Conservation (phyloP, 2,797 vertebrate species). For the Eremophila alpestris region DNA sequence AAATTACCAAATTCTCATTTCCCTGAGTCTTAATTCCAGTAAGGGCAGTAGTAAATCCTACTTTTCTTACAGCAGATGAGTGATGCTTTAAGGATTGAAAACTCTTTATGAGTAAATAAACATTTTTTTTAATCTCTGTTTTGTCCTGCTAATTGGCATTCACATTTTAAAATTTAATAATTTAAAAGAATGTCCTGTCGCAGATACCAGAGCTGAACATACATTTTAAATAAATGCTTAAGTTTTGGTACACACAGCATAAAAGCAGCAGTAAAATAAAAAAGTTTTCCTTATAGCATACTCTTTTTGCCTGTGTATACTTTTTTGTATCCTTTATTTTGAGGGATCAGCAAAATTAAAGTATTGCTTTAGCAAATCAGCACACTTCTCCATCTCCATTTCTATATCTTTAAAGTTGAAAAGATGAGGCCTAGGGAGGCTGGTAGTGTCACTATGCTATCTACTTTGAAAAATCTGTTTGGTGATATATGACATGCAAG, state of each 20-base stretch:
- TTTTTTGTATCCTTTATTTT: not conserved
- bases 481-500: constrained; percentile 1
- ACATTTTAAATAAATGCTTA: not conserved
- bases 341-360: not conserved
- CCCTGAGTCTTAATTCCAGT: not conserved
- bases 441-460: not conserved
- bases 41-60: not conserved
- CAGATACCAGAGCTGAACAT: not conserved
- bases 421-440: not conserved
- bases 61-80: not conserved
- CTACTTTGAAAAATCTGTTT: constrained; percentile 16
- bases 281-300: not conserved
- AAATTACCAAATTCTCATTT: not conserved
- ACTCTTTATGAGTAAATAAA: not conserved
- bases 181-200: not conserved
- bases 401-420: not conserved
- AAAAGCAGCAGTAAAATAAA: not conserved
- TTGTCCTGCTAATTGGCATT: not conserved
- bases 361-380: not conserved
- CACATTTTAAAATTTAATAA: not conserved
- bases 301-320: not conserved
- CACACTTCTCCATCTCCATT: not conserved
- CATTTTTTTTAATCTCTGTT: not conserved
- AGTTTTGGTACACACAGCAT: not conserved
- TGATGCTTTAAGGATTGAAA: not conserved